Percentiles rank a stretch among this genome's conserved stretches.
Conservation (phyloP, 2,113 vertebrate species). For the Scytalopus superciliaris region DNA sequence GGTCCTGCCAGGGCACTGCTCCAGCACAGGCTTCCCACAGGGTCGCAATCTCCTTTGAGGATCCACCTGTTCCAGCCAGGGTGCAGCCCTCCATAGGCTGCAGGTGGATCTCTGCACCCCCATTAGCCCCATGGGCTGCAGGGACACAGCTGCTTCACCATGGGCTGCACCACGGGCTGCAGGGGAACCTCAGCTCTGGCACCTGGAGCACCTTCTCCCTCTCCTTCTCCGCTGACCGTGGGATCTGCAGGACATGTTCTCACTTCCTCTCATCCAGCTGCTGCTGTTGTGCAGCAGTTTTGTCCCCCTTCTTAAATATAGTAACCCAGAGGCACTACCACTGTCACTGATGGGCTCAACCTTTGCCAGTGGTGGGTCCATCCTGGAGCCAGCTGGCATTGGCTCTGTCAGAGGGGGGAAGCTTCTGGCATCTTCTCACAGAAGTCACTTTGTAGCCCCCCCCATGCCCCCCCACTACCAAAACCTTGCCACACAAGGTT, state of each 20-base stretch:
- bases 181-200: background rate
- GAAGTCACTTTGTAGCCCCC: background rate
- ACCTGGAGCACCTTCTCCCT: background rate
- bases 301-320: background rate
- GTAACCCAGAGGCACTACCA: background rate
- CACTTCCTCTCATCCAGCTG: background rate
- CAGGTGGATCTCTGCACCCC: background rate
- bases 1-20: background rate
- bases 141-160: background rate
- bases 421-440: background rate
- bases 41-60: background rate
- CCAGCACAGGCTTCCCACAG: background rate
- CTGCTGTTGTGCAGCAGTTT: background rate
- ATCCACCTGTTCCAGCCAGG: background rate
- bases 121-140: background rate
- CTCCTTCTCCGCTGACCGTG: background rate
- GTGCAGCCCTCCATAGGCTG: background rate
- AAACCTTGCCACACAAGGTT: background rate
- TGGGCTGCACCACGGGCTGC: background rate
- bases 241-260: background rate
- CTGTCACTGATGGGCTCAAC: accelerated
- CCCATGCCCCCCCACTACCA: background rate
- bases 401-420: background rate
- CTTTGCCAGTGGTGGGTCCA: background rate
- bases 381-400: background rate